These are phyloP conservation scores for Cuculus canorus DNA, from an alignment of 2,797 vertebrate genomes.

Conservation along the genomic window DNA sequence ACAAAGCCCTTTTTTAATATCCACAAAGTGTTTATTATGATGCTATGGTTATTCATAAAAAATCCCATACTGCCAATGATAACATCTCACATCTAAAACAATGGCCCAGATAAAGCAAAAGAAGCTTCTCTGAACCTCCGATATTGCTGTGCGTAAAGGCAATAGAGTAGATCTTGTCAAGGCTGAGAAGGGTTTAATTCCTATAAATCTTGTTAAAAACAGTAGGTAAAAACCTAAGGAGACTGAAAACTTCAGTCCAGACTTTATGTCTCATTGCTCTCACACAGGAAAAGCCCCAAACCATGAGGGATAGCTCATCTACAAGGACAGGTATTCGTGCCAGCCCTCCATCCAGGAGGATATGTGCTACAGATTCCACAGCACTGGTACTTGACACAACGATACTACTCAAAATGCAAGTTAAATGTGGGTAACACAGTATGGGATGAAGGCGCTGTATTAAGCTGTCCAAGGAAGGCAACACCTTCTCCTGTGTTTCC, in stretches of 20 bases:
- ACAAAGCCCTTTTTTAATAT: neutral
- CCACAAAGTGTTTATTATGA: neutral
- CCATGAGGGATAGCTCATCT: neutral
- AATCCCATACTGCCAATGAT: too few species aligned
- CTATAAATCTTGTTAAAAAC: neutral
- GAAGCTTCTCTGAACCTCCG: neutral
- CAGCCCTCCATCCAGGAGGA: neutral
- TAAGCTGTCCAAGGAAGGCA: conserved; percentile 3
- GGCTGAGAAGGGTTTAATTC: neutral
- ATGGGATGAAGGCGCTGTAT: neutral
- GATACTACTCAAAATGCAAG: neutral
- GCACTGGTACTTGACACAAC: neutral
- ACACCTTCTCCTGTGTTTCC: neutral
- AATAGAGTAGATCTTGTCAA: neutral
- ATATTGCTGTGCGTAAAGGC: neutral
- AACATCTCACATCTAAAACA: neutral
- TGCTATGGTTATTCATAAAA: neutral
- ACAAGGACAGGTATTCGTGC: neutral
- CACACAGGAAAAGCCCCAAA: neutral
- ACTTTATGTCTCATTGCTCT: neutral
- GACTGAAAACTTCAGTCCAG: neutral
- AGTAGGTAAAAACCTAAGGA: neutral
- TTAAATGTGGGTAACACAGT: neutral
- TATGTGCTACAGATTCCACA: neutral
- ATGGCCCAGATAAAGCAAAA: neutral